Conservation (phyloP, 2,113 vertebrate species). For the Corythornis madagascariensis region DNA sequence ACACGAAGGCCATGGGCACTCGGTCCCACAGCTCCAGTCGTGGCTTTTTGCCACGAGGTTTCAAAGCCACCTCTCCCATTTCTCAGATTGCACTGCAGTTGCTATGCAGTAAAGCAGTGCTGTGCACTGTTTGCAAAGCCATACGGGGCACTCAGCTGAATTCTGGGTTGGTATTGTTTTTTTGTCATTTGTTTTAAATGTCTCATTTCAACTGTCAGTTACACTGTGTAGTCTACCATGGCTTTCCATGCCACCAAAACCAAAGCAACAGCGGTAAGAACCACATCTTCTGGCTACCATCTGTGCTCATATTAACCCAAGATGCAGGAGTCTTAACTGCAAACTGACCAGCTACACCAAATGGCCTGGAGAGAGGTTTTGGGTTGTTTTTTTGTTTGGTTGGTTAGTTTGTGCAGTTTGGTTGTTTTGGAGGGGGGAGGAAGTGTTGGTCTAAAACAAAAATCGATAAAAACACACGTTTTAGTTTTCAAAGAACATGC, state of each 20-base stretch:
- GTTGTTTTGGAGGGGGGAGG: no score
- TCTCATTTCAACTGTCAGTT: not conserved
- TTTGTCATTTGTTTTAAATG: not conserved
- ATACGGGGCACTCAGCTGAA: not conserved
- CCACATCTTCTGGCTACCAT: not conserved
- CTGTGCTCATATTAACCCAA: not conserved
- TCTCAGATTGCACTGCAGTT: not conserved
- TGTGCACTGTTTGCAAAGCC: not conserved
- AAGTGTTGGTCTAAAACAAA: not conserved
- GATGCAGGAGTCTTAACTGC: not conserved
- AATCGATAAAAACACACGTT: not conserved
- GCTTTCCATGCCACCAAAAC: not conserved
- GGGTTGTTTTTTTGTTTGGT: no score
- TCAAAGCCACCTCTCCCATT: not conserved
- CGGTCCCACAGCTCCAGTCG: no score
- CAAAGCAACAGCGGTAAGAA: not conserved
- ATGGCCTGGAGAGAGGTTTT: not conserved
- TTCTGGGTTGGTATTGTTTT: accelerated
- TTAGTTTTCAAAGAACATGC: not conserved
- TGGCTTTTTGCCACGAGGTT: not conserved
- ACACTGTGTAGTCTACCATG: not conserved
- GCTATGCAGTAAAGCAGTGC: not conserved
- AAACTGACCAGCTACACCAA: not conserved
- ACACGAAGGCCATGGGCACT: not conserved
- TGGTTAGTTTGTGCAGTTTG: no score